phyloP scores from a whole-genome alignment of 2,888 invertebrate species.

The Ferdinandea cuprea region DNA sequence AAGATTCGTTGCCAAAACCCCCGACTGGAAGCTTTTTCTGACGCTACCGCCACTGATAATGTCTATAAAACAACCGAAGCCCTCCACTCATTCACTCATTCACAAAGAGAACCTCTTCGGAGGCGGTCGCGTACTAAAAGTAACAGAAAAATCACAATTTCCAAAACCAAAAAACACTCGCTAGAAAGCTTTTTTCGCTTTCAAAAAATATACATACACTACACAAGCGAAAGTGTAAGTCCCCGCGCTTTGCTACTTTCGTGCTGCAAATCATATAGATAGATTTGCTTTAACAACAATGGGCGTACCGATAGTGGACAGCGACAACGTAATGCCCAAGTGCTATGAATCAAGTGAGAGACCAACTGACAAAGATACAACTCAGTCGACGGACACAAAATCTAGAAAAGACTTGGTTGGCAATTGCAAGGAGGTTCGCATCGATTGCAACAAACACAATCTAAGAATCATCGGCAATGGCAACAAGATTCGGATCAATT shows the following conservation, averaged over 20 bases:
- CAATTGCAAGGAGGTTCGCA: constrained; percentile 81
- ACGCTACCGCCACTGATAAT: constrained; percentile 10
- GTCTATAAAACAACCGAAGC: constrained; percentile 64
- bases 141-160: constrained; percentile 35
- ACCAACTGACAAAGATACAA: constrained; percentile 1
- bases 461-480: constrained; percentile 81
- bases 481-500: constrained; percentile 80
- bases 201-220: background rate
- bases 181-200: constrained; percentile 48
- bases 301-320: constrained; percentile 62
- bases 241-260: constrained; percentile 44
- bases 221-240: constrained; percentile 52
- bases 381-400: background rate
- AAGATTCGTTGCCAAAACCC: constrained; percentile 61
- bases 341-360: constrained; percentile 23
- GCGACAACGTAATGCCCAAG: constrained; percentile 56
- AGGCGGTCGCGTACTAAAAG: constrained; percentile 31
- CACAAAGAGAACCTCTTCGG: constrained; percentile 57
- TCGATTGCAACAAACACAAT: constrained; percentile 79
- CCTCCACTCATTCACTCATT: constrained; percentile 48
- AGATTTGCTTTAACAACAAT: constrained; percentile 27
- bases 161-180: constrained; percentile 14
- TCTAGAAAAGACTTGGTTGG: constrained; percentile 79
- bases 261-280: background rate
- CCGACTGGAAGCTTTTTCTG: constrained; percentile 59